phyloP scores from a whole-genome alignment of 1,140 invertebrate species.

The Matsumurasca onukii region DNA sequence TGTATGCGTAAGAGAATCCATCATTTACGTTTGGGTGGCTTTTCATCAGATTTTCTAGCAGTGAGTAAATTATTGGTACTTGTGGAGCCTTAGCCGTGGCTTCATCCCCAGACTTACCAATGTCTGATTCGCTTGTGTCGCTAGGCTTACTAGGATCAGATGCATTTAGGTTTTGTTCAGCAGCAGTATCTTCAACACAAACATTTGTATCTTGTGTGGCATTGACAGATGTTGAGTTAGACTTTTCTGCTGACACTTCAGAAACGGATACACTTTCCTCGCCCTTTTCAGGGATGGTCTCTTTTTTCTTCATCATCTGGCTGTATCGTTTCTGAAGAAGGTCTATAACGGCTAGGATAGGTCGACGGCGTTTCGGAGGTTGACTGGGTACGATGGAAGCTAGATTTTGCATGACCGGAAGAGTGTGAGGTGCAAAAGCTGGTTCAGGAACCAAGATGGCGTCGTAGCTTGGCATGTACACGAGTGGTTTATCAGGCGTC shows the following conservation, averaged over 20 bases:
- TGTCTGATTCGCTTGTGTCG: no score
- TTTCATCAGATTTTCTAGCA: background rate
- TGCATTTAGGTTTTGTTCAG: background rate
- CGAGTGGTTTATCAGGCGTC: constrained; percentile 24
- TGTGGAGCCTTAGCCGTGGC: background rate
- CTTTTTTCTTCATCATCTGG: background rate
- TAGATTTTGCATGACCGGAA: background rate
- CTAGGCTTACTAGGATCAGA: background rate
- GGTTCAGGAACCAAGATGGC: constrained; percentile 35
- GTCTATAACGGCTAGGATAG: constrained; percentile 12
- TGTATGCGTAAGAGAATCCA: constrained; percentile 22
- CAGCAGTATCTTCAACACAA: background rate
- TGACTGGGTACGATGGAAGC: background rate
- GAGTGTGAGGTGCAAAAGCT: background rate
- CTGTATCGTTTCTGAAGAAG: background rate
- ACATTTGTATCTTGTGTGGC: no score
- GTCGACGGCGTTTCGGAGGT: background rate
- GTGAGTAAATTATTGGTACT: background rate
- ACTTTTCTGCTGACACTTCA: no score
- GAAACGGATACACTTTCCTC: no score
- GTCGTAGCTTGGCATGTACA: constrained; percentile 38
- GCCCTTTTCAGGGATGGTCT: no score
- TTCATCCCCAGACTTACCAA: no score
- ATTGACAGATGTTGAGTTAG: no score
- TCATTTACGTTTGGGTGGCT: background rate